Evolutionary conservation across 2,888 invertebrate species (phyloP).

Genomic region (Arrhopalites spinosus): DNA sequence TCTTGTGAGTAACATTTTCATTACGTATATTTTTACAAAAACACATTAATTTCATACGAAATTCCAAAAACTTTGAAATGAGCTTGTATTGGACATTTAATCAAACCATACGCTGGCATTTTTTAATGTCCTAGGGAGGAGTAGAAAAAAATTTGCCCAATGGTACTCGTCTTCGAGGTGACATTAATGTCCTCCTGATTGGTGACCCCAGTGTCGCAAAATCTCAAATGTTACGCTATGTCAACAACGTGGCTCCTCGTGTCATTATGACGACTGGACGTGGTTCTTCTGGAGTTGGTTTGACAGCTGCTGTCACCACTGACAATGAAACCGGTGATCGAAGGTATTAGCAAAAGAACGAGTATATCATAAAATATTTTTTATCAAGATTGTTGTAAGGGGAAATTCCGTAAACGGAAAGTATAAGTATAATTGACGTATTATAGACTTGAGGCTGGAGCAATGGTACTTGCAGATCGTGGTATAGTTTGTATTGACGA

Average conservation of each 20-base stretch:
- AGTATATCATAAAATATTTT: background rate
- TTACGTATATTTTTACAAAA: too few species aligned
- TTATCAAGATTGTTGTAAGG: background rate
- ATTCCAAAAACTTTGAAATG: too few species aligned
- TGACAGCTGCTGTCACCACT: slow-evolving; percentile 96
- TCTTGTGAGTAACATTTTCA: slow-evolving; percentile 59
- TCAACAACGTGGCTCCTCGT: slow-evolving; percentile 89
- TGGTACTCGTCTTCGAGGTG: slow-evolving; percentile 87
- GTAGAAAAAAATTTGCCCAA: slow-evolving; percentile 91
- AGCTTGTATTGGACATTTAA: too few species aligned
- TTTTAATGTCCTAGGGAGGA: slow-evolving; percentile 69
- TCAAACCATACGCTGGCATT: too few species aligned
- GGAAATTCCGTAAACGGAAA: background rate
- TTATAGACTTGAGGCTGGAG: slow-evolving; percentile 88
- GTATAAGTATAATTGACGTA: background rate
- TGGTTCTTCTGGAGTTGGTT: slow-evolving; percentile 96
- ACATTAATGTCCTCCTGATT: slow-evolving; percentile 89
- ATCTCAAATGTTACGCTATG: slow-evolving; percentile 92
- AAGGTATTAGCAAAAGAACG: slow-evolving; percentile 59
- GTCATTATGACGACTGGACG: slow-evolving; percentile 97
- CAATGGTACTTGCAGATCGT: slow-evolving; percentile 99
- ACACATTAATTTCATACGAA: too few species aligned
- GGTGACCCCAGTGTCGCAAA: slow-evolving; percentile 99
- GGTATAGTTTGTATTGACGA: slow-evolving; percentile 97
- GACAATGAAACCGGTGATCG: slow-evolving; percentile 91